Base-by-base conservation (phyloP, 2,797 vertebrate genomes). In the Cercopithecus petaurista region DNA sequence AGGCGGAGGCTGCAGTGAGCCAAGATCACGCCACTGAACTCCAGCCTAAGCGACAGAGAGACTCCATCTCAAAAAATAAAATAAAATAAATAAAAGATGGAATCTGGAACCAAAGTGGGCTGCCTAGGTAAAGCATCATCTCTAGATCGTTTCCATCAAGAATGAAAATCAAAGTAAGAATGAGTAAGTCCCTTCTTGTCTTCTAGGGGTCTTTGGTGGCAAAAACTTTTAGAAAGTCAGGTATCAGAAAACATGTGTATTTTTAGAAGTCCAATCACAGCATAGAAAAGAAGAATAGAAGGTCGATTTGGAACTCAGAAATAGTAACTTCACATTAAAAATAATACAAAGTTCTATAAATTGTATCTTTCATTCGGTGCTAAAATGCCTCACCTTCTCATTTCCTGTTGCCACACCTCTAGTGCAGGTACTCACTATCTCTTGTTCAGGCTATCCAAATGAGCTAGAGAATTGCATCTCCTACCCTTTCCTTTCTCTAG, bases 361-460 rank as follows among this genome's bases (percentile, higher is more conserved):
- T 33, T 61, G 4, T 64, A 22, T 67, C 36, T 64, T 28, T 75
- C 28, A 46, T 7, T 13, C 2, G 5, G 4, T 2, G 14, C 14
- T 46, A 41, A 15, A 46, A 61, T 7, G 8, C 52, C 1, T 73
- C 7, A 14, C 3, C 13, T n/a, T 70, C 14, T 39, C 17, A 5
- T 72, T 84, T 41, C 8, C 36, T 85, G 0, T 28, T 28, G 1
- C 2, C 6, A 30, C 14, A 4, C 0, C n/a, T 13, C 22, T 0
- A 7, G 7, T 24, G 10, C 5, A 46, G 13, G 1, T 24, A 9
- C 59, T 36, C 22, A 1, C 36, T 11, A 17, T 13, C 3, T 70
- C 13, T 26, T 57, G 3, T 61, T 22, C 48, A 52, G 50, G 46
- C 11, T 80, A 11, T 76, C 28, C 28, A 76, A 30, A 36, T 0